Base-by-base conservation (phyloP, 2,888 invertebrate genomes). In the Criorhina ranunculi region DNA sequence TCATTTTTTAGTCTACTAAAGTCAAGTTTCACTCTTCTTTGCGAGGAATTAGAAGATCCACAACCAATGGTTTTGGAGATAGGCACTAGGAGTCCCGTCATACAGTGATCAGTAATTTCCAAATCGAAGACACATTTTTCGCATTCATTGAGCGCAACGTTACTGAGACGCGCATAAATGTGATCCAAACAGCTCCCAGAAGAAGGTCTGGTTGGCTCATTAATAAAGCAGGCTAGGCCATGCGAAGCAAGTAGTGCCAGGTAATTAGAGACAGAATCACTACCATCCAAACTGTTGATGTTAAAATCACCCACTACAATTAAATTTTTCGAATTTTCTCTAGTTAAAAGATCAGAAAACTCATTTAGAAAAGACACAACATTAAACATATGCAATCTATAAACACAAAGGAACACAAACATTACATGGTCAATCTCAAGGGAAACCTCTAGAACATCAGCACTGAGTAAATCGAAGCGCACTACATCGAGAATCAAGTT, bases 121-220 rank as follows among this genome's bases (percentile, higher is more conserved):
- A n/a, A n/a, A n/a, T n/a, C n/a, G n/a, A n/a, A n/a, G n/a, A n/a
- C n/a, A n/a, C n/a, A n/a, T n/a, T n/a, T n/a, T n/a, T n/a, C n/a
- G n/a, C n/a, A n/a, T n/a, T n/a, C n/a, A n/a, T n/a, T n/a, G n/a
- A 6, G 9, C 3, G 46, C 57, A 5, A 33, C 24, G 33, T 33
- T 69, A 31, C 24, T n/a, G n/a, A 51, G 55, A 31, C 53, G 55
- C 7, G 17, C 53, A 44, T 67, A 17, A 1, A 67, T 67, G 29
- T 55, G 67, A n/a, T 67, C 55, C 19, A 67, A 33, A n/a, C n/a
- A n/a, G n/a, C 19, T 55, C 11, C 44, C 53, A n/a, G 53, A 67
- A n/a, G 17, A 37, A 37, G 24, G 1, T 4, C 66, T 12, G 1
- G 51, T 37, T 37, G 24, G 51, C n/a, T n/a, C n/a, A n/a, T n/a